Evolutionary conservation across 2,113 vertebrate species (phyloP), one percentile per base, ranked within the genome.

Genomic region (Phyllostomus discolor): DNA sequence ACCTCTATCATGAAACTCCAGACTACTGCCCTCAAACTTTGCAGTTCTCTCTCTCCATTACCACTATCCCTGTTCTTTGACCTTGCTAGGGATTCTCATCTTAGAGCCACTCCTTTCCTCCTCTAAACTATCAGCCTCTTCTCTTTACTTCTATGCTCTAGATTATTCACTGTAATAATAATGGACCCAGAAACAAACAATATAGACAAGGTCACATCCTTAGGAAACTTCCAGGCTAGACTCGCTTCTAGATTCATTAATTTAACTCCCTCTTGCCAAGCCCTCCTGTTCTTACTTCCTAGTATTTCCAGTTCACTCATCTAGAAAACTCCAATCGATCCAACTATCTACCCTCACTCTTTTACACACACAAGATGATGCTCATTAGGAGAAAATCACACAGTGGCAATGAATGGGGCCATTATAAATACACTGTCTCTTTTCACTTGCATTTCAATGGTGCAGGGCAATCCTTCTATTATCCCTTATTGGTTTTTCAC

Each of bases 251-350:
- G 59, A 95, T 84, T 80, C 57, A 46, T 62, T 33, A 64, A 50
- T 64, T 93, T 70, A 76, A 64, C 20, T 26, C 66, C 31, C 33
- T 90, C 86, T 78, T 93, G 67, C 75, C 83, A 92, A 75, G 28
- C 10, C 26, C 48, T 14, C 10, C 59, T 33, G 0, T 46, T 79
- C 35, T 81, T 48, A 86, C 28, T 41, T 50, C 26, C 35, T 88
- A 7, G 33, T 84, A 14, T 54, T 83, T 87, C 75, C n/a, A 84
- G n/a, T n/a, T 48, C 81, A 91, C 41, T 33, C 90, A 79, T 41
- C 66, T 92, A 46, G 85, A 96, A 95, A 97, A 94, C 41, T 54
- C 80, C 78, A 79, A 3, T 80, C 93, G 75, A 62, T 62, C 43
- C 41, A 48, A 66, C 59, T 62, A 62, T 62, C 83, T n/a, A 82